Conservation (phyloP, 2,797 vertebrate genomes). For the Cyprinella venusta region DNA sequence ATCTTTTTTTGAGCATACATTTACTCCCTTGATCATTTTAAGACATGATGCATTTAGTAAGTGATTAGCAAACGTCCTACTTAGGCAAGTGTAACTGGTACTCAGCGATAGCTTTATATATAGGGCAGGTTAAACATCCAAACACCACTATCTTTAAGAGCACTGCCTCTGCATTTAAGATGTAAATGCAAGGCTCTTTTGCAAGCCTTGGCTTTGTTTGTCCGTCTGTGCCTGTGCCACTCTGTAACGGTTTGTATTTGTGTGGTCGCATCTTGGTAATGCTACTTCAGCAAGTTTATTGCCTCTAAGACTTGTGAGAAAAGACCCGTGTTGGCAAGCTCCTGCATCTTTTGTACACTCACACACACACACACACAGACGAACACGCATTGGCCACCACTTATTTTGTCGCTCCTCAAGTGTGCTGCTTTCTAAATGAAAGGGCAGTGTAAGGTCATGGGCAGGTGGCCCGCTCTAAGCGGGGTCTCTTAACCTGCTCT, state of each 20-base stretch:
- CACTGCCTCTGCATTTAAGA: conserved; percentile 34
- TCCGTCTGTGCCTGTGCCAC: conserved; percentile 36
- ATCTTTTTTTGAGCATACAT: not conserved
- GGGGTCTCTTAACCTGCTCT: conserved; percentile 66
- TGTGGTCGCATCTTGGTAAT: conserved; percentile 44
- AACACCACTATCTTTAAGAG: conserved; percentile 2
- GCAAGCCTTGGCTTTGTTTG: conserved; percentile 33
- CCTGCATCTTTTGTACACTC: conserved; percentile 37
- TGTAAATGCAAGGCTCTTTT: conserved; percentile 37
- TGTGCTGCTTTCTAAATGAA: conserved; percentile 49
- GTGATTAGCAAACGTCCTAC: conserved; percentile 19
- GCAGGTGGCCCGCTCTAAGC: conserved; percentile 53
- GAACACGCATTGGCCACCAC: conserved; percentile 49
- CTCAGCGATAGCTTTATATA: not conserved
- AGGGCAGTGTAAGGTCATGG: conserved; percentile 53
- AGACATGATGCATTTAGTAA: conserved; percentile 33
- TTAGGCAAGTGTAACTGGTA: conserved; percentile 12
- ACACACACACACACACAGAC: conserved; percentile 53
- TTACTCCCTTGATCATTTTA: conserved; percentile 21
- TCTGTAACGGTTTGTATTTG: conserved; percentile 41
- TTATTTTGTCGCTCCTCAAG: conserved; percentile 17
- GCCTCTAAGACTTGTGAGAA: conserved; percentile 24
- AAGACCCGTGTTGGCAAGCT: conserved; percentile 21
- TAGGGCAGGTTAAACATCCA: conserved; percentile 21
- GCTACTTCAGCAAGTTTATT: conserved; percentile 40